Percentiles rank a stretch among this genome's conserved stretches.
These are phyloP conservation scores for Solenopsis fugax DNA, from an alignment of 1,140 invertebrate genomes.

Conservation along the genomic window DNA sequence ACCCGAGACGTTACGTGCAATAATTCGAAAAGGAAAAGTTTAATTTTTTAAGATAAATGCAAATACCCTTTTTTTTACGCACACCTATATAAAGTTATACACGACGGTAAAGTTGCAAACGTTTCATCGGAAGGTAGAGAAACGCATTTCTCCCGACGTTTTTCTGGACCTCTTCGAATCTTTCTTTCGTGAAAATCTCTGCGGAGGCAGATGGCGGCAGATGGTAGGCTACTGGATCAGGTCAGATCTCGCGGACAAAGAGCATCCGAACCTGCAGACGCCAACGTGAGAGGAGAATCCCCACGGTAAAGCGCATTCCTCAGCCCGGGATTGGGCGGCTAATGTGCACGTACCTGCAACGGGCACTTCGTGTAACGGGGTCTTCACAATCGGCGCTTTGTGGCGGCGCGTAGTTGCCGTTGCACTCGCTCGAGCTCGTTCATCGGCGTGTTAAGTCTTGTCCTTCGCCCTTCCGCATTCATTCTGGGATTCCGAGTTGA, in stretches of 20 bases:
- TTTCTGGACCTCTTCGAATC: slow-evolving; percentile 4
- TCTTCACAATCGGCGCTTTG: slow-evolving; percentile 52
- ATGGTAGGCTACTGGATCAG: slow-evolving; percentile 58
- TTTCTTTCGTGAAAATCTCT: slow-evolving; percentile 53
- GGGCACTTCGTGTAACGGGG: slow-evolving; percentile 46
- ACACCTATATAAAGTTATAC: neutral
- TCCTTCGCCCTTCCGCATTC: slow-evolving; percentile 55
- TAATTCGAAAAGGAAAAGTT: neutral
- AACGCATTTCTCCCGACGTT: slow-evolving; percentile 1
- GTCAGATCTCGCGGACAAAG: slow-evolving; percentile 55
- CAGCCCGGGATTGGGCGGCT: slow-evolving; percentile 14
- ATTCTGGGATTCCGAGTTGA: neutral
- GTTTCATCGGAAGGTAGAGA: neutral
- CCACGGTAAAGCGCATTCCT: slow-evolving; percentile 52
- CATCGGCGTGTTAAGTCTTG: slow-evolving; percentile 18
- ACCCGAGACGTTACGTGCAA: neutral
- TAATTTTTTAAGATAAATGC: neutral
- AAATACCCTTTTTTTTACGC: neutral
- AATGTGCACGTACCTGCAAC: slow-evolving; percentile 54
- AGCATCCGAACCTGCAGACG: slow-evolving; percentile 23
- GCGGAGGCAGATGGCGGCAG: slow-evolving; percentile 52
- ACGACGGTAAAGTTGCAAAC: neutral
- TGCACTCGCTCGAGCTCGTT: slow-evolving; percentile 25
- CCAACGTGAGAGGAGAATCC: slow-evolving; percentile 15
- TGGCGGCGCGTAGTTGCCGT: neutral